Conservation (phyloP, 2,888 invertebrate genomes). For the Apotomis betuletana region DNA sequence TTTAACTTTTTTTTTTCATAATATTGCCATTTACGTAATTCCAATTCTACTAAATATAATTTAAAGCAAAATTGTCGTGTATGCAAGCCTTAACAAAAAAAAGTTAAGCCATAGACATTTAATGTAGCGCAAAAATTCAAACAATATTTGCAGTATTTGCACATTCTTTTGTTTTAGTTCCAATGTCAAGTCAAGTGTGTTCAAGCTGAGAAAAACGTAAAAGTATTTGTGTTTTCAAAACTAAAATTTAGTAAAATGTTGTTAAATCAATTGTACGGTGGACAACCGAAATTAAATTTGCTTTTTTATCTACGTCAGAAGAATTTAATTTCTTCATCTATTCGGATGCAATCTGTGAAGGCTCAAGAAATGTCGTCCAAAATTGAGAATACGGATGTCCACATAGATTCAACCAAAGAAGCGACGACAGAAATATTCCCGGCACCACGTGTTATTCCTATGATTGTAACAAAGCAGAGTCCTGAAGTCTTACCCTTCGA, state of each 20-base stretch:
- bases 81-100: not conserved
- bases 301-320: slow-evolving; percentile 48
- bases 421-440: slow-evolving; percentile 60
- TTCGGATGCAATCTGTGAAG: slow-evolving; percentile 52
- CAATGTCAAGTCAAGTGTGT: slow-evolving; percentile 37
- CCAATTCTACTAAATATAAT: not conserved
- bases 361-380: slow-evolving; percentile 49
- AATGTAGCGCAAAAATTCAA: slow-evolving; percentile 54
- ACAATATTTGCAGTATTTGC: slow-evolving; percentile 51
- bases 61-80: not conserved
- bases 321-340: slow-evolving; percentile 49
- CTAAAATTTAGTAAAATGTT: slow-evolving; percentile 52
- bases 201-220: slow-evolving; percentile 21
- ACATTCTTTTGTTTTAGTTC: slow-evolving; percentile 53
- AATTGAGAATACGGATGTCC: slow-evolving; percentile 35
- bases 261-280: slow-evolving; percentile 56
- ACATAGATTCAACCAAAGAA: slow-evolving; percentile 43
- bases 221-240: slow-evolving; percentile 10
- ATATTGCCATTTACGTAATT: slow-evolving; percentile 18
- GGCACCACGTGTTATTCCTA: slow-evolving; percentile 60
- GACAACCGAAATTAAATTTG: slow-evolving; percentile 48
- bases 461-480: slow-evolving; percentile 65
- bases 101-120: not conserved
- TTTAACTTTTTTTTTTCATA: not conserved
- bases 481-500: slow-evolving; percentile 80